These are phyloP conservation scores for Accipiter virgatus DNA, from an alignment of 2,113 vertebrate species.

Conservation along the genomic window DNA sequence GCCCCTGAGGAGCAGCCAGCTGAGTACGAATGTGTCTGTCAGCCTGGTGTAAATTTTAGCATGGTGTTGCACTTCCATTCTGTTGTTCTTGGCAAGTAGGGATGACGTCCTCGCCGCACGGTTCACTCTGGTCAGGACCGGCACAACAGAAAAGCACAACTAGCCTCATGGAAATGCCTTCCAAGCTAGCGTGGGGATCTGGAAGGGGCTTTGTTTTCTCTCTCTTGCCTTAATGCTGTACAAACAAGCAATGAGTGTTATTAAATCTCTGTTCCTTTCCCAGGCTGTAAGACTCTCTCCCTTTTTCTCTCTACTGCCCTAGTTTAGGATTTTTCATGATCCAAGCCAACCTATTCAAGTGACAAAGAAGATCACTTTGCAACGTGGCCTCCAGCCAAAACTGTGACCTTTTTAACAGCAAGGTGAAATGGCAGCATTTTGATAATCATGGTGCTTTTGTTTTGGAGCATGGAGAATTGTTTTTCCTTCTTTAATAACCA, in stretches of 20 bases:
- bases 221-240: background rate
- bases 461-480: background rate
- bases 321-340: background rate
- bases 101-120: fast-evolving
- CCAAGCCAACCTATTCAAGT: background rate
- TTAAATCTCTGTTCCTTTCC: background rate
- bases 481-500: background rate
- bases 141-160: background rate
- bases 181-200: background rate
- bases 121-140: background rate
- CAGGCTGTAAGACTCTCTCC: background rate
- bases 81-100: background rate
- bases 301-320: background rate
- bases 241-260: background rate
- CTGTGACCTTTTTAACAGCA: background rate
- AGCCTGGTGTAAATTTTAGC: background rate
- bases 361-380: conserved; percentile 30
- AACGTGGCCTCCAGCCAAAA: background rate
- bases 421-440: conserved; percentile 30
- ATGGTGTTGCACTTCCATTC: background rate
- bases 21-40: background rate
- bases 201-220: background rate
- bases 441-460: background rate
- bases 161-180: background rate
- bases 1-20: background rate